Evolutionary conservation across 1,140 invertebrate genomes (phyloP).

Genomic region (Dreissena rostriformis): DNA sequence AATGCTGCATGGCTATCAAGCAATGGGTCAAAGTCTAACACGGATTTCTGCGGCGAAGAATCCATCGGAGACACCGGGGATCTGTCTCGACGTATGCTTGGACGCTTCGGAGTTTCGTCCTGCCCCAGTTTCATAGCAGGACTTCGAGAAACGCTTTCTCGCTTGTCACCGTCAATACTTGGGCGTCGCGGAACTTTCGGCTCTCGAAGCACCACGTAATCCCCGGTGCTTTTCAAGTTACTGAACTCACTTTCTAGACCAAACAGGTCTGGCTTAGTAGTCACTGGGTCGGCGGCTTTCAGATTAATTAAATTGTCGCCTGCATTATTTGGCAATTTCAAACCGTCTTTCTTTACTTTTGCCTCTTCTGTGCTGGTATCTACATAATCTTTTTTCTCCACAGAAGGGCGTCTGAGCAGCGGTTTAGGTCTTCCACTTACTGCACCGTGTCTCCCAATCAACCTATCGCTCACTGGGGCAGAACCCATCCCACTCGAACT

Average conservation of each 20-base stretch:
- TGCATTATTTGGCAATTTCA: too few relatives aligned
- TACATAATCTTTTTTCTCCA: neutral
- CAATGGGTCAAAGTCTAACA: slow-evolving; percentile 52
- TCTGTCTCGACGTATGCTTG: slow-evolving; percentile 29
- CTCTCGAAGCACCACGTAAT: slow-evolving; percentile 41
- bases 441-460: neutral
- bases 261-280: neutral
- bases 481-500: slow-evolving; percentile 18
- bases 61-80: slow-evolving; percentile 23
- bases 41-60: neutral
- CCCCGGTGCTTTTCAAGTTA: slow-evolving; percentile 11
- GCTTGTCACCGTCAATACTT: slow-evolving; percentile 9
- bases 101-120: slow-evolving; percentile 41
- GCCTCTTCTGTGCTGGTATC: neutral
- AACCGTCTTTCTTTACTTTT: too few relatives aligned
- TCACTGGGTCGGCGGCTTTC: too few relatives aligned
- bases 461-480: slow-evolving; percentile 6
- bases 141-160: slow-evolving; percentile 30
- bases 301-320: slow-evolving; percentile 1
- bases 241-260: slow-evolving; percentile 24
- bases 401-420: neutral
- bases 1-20: neutral
- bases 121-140: slow-evolving; percentile 43
- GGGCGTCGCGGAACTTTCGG: neutral
- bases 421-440: slow-evolving; percentile 29